These are phyloP conservation scores for Syngnathus acus DNA, from an alignment of 2,797 vertebrate genomes.

Conservation along the genomic window DNA sequence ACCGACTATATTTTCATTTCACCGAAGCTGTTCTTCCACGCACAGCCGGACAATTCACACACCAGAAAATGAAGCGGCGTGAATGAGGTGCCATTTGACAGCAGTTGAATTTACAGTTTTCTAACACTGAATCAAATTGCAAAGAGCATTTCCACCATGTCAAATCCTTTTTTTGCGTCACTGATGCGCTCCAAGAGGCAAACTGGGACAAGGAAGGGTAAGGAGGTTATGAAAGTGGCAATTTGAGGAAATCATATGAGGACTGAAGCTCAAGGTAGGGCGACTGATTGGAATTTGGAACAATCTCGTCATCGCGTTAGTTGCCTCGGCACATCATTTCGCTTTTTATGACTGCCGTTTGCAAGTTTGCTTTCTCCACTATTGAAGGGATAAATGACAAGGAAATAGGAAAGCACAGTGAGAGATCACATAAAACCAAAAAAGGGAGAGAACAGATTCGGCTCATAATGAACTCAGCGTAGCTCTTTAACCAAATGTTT, in stretches of 20 bases:
- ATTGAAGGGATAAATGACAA: conserved; percentile 11
- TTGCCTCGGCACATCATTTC: background rate
- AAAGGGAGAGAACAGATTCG: background rate
- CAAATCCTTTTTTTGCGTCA: conserved; percentile 19
- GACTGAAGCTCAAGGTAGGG: background rate
- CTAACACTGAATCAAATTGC: background rate
- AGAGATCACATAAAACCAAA: background rate
- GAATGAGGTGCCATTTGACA: background rate
- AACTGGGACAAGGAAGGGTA: conserved; percentile 42
- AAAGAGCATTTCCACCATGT: background rate
- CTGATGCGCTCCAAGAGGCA: conserved; percentile 31
- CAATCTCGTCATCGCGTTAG: conserved; percentile 30
- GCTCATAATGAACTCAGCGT: background rate
- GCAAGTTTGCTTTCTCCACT: background rate
- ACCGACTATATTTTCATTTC: background rate
- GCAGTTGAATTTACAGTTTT: background rate
- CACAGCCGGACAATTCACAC: background rate
- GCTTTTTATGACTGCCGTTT: background rate
- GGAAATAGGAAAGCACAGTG: background rate
- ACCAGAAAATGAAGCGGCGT: background rate
- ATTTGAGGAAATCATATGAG: conserved; percentile 37
- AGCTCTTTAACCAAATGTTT: background rate
- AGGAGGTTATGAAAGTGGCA: conserved; percentile 22
- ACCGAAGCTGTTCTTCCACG: background rate
- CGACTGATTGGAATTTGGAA: conserved; percentile 57